A percentile compares a stretch with the other conserved stretches of the same genome.
Conservation (phyloP, 30 jellyfish, hydroid and myxozoan genomes). For the Pseudorhiza aurosa region DNA sequence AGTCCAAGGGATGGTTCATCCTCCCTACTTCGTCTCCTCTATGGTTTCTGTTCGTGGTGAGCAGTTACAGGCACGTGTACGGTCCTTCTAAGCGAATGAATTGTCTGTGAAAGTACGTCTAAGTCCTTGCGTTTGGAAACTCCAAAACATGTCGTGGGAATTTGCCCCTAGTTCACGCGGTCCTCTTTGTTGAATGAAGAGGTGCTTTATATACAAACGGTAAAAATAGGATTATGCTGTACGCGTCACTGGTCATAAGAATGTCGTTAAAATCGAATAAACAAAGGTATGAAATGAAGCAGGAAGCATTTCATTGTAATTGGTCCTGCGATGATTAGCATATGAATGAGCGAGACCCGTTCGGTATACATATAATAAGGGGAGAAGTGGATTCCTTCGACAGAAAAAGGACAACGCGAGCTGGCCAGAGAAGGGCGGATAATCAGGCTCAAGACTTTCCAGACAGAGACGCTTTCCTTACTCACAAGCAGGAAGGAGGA, state of each 20-base stretch:
- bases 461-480: not conserved
- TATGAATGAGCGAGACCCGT: conserved; percentile 64
- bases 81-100: no score
- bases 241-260: conserved; percentile 55
- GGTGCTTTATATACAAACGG: conserved; percentile 23
- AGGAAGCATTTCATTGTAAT: conserved; percentile 63
- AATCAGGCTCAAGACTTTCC: not conserved
- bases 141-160: conserved; percentile 4
- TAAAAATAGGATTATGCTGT: conserved; percentile 24
- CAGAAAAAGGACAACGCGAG: conserved; percentile 37
- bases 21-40: no score
- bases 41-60: no score
- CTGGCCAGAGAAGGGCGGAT: conserved; percentile 10
- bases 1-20: no score
- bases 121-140: no score
- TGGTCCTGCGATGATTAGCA: conserved; percentile 28
- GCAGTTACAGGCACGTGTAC: no score
- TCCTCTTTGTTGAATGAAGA: not conserved
- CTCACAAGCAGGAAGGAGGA: not conserved
- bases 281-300: conserved; percentile 48
- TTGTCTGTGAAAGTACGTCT: no score
- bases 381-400: conserved; percentile 15
- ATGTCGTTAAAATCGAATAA: conserved; percentile 15
- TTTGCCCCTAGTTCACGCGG: not conserved
- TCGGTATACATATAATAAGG: conserved; percentile 29